These are phyloP conservation scores for Chascanopsetta lugubris DNA, from an alignment of 2,113 vertebrate genomes.

Conservation along the genomic window DNA sequence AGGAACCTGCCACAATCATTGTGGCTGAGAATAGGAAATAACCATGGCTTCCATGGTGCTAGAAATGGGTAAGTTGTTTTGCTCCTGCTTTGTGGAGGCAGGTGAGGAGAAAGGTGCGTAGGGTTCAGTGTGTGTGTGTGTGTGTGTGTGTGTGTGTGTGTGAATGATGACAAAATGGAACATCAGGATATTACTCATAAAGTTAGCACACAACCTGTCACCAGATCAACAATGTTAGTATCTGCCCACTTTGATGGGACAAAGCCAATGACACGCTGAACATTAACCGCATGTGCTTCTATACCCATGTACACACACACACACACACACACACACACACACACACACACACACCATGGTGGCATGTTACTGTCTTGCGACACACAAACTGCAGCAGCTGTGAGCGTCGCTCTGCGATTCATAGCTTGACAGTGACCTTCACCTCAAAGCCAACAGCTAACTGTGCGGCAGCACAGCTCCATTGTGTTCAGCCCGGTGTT, in stretches of 20 bases:
- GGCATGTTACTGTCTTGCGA: constrained; percentile 43
- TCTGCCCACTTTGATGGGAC: background rate
- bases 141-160: background rate
- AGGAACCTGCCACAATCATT: no score
- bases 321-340: constrained; percentile 25
- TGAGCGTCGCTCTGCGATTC: constrained; percentile 43
- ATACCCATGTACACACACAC: constrained; percentile 4
- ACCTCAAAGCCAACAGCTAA: constrained; percentile 41
- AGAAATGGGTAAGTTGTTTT: no score
- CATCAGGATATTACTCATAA: background rate
- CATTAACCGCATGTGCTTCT: constrained; percentile 34
- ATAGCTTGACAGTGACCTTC: constrained; percentile 47
- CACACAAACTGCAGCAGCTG: constrained; percentile 51
- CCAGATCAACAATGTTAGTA: background rate
- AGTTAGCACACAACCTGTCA: background rate
- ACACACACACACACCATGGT: constrained; percentile 10
- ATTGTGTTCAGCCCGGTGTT: background rate
- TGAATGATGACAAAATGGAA: background rate
- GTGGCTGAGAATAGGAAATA: background rate
- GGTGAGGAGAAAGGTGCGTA: background rate
- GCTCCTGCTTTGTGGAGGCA: background rate
- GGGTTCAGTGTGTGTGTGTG: background rate
- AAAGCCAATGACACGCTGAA: constrained; percentile 12
- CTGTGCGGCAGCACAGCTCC: constrained; percentile 10
- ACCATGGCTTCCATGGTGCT: no score